Conservation (phyloP, 2,113 vertebrate species). For the Ciconia boyciana region DNA sequence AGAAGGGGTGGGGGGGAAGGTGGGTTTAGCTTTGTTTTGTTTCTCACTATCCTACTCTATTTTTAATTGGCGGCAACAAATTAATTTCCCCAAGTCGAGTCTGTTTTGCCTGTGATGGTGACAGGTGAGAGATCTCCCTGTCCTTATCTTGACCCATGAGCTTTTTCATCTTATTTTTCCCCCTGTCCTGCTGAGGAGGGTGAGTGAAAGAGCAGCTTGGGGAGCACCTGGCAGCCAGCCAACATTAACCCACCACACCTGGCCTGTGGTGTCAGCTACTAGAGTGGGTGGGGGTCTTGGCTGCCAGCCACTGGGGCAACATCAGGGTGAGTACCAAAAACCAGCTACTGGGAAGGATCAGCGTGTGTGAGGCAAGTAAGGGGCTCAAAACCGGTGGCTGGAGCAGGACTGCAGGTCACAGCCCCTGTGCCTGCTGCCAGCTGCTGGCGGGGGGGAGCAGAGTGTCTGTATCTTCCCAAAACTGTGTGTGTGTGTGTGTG, state of each 20-base stretch:
- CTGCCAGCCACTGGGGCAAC: not conserved
- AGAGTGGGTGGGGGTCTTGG: not conserved
- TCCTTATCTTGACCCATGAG: not conserved
- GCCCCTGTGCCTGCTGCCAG: not conserved
- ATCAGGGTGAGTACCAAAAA: too few relatives aligned
- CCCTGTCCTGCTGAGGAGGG: not conserved
- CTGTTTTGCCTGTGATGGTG: not conserved
- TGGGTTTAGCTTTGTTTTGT: not conserved
- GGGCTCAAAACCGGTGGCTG: too few relatives aligned
- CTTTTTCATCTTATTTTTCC: not conserved
- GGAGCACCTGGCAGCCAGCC: not conserved
- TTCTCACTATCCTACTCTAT: not conserved
- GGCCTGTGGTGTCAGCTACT: not conserved
- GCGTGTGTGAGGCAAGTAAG: too few relatives aligned
- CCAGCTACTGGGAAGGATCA: not conserved
- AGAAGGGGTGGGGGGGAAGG: not conserved
- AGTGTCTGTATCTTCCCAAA: not conserved
- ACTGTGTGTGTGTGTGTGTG: not conserved
- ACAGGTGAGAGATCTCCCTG: not conserved
- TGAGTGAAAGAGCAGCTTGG: not conserved
- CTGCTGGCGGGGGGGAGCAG: too few relatives aligned
- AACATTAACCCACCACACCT: not conserved
- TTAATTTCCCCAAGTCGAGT: not conserved
- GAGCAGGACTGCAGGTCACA: not conserved
- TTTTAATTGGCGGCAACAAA: not conserved